phyloP scores from a whole-genome alignment of 92 coral and sea anemone species.

The Epizoanthus fatuus region DNA sequence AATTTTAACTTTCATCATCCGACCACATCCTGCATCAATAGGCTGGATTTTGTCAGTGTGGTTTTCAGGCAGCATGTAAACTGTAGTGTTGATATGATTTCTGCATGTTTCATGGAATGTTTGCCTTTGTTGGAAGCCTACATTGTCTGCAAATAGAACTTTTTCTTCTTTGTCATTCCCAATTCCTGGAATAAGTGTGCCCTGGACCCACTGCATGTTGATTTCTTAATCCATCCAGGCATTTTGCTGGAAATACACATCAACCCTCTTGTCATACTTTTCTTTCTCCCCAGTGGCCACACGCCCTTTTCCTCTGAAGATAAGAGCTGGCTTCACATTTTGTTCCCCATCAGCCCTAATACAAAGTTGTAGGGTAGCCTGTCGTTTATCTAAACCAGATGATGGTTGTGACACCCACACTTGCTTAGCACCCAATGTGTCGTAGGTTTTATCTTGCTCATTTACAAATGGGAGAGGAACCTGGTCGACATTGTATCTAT shows the following conservation, averaged over 20 bases:
- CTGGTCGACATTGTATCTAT: conserved; percentile 44
- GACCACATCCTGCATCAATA: conserved; percentile 73
- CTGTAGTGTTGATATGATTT: conserved; percentile 62
- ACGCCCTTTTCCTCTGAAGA: conserved; percentile 74
- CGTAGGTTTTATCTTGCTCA: conserved; percentile 72
- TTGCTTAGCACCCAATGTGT: conserved; percentile 63
- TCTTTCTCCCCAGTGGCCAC: conserved; percentile 41
- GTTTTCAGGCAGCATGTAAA: conserved; percentile 70
- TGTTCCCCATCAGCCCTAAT: conserved; percentile 70
- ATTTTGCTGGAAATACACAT: conserved; percentile 67
- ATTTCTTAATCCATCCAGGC: conserved; percentile 66
- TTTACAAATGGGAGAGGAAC: conserved; percentile 50
- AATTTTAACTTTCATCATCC: conserved; percentile 64
- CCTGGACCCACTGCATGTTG: conserved; percentile 56
- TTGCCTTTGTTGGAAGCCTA: conserved; percentile 49
- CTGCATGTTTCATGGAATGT: conserved; percentile 70
- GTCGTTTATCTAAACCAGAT: too few species aligned
- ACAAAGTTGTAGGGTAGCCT: conserved; percentile 46
- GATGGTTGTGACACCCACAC: conserved; percentile 81
- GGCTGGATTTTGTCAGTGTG: conserved; percentile 76
- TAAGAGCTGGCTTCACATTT: conserved; percentile 71
- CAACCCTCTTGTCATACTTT: conserved; percentile 57
- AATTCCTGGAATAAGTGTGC: conserved; percentile 59
- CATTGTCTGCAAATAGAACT: conserved; percentile 65
- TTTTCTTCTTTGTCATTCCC: conserved; percentile 49